Base-by-base conservation (phyloP, 2,113 vertebrate species). In the Callopanchax toddi region DNA sequence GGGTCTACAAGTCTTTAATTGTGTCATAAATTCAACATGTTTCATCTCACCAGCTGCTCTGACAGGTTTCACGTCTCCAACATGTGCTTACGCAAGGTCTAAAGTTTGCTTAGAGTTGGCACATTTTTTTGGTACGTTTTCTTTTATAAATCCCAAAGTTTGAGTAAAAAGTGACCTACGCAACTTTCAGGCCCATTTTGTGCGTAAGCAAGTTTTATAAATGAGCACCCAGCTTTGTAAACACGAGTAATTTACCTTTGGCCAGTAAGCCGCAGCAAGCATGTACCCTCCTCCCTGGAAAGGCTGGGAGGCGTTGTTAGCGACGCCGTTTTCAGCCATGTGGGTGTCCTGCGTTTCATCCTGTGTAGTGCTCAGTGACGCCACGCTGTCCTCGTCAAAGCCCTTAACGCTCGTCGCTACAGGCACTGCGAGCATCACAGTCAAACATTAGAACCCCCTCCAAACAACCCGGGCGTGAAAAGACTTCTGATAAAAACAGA, bases 201-300 rank as follows among this genome's bases (percentile, higher is more conserved):
- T n/a, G n/a, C n/a, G n/a, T n/a, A n/a, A n/a, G n/a, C n/a, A n/a
- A n/a, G n/a, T n/a, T n/a, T n/a, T n/a, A n/a, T n/a, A n/a, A n/a
- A n/a, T n/a, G n/a, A n/a, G n/a, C n/a, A n/a, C n/a, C n/a, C n/a
- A n/a, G n/a, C n/a, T n/a, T n/a, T n/a, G n/a, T n/a, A n/a, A n/a
- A n/a, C n/a, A n/a, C n/a, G 9, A 48, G 57, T 45, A 3, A 60
- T 44, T 85, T 91, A 96, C 97, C 95, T 99, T 99, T 64, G 97
- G 97, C 97, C 97, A 99, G 61, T 98, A 97, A 20, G 96, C 95
- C 34, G 96, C 97, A 79, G 96, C 96, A 53, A 98, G 82, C 94
- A 97, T 95, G 83, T 95, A 97, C 44, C 96, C 95, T 76, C 95
- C 95, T 73, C 95, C 94, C 81, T 94, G 96, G 13, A 97, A 90